Evolutionary conservation across 2,888 invertebrate species (phyloP), one percentile per base, ranked within the genome.

Genomic region (Bombyx huttoni): DNA sequence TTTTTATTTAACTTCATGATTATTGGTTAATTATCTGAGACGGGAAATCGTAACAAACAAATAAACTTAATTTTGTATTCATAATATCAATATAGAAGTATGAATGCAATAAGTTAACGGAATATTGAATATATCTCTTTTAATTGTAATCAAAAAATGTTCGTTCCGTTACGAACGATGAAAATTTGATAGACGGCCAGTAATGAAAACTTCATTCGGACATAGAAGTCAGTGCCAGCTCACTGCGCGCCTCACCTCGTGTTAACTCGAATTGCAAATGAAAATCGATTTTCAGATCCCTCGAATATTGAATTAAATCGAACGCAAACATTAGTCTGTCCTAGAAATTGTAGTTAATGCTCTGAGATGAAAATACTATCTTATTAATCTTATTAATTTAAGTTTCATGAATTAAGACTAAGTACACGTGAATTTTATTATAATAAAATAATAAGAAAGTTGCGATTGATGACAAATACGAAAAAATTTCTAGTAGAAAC

Each of bases 141-240:
- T 68, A 64, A 64, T 56, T 60, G 59, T 63, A 59, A 60, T 65
- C 62, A 64, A 62, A 67, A n/a, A 67, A 58, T 60, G 57, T 62
- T 68, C 56, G 59, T 65, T 67, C 59, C 62, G 65, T 65, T 68
- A 65, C 56, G 54, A 52, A 56, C 59, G 58, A 54, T 56, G 55
- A 59, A 58, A 54, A 55, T 65, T 51, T 58, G 64, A 70, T 63
- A 64, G 71, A 65, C 63, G 65, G 65, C 56, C 58, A 59, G 64
- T 68, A 69, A 71, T 67, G 68, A 65, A 64, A 70, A 68, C 60
- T 67, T 70, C 60, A 68, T 68, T 68, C 60, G 55, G 58, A 59
- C 58, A 65, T 60, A 59, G 57, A 62, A 66, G 67, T 65, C 63
- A 61, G 57, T 64, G 59, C 58, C 64, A 64, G 64, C 68, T 59